A percentile compares a stretch with the other conserved stretches of the same genome.
Conservation (phyloP, 1,140 invertebrate species). For the Phocides pigmalion region DNA sequence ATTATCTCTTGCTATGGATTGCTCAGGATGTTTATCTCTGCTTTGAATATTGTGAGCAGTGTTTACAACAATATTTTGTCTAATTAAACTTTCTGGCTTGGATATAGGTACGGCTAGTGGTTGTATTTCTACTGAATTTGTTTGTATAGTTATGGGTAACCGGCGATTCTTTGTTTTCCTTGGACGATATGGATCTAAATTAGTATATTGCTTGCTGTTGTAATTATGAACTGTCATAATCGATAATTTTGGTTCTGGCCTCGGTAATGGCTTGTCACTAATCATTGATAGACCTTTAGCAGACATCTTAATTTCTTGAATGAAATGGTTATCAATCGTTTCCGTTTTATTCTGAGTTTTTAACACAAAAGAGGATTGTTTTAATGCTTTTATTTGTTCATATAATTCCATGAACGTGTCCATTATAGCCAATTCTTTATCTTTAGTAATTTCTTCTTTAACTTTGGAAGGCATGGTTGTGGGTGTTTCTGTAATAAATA, state of each 20-base stretch:
- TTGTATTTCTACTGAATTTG: slow-evolving; percentile 64
- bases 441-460: not conserved
- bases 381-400: slow-evolving; percentile 56
- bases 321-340: not conserved
- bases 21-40: not conserved
- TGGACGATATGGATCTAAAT: not conserved
- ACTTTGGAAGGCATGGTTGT: slow-evolving; percentile 7
- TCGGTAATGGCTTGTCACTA: not conserved
- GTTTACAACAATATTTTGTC: slow-evolving; percentile 63
- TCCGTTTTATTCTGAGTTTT: slow-evolving; percentile 11
- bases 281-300: not conserved
- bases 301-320: slow-evolving; percentile 42
- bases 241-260: not conserved
- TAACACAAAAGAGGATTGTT: slow-evolving; percentile 21
- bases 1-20: not conserved
- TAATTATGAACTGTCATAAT: not conserved
- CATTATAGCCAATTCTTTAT: slow-evolving; percentile 37
- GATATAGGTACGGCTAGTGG: slow-evolving; percentile 58
- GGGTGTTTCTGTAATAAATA: slow-evolving; percentile 23
- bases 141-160: slow-evolving; percentile 60
- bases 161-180: slow-evolving; percentile 16
- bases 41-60: slow-evolving; percentile 32
- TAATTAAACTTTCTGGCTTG: slow-evolving; percentile 49
- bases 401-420: slow-evolving; percentile 63
- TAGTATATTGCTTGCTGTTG: not conserved